Percentiles rank a stretch among this genome's conserved stretches.
These are phyloP conservation scores for Orientallactaga sibirica DNA, from an alignment of 2,797 vertebrate species.

Conservation along the genomic window DNA sequence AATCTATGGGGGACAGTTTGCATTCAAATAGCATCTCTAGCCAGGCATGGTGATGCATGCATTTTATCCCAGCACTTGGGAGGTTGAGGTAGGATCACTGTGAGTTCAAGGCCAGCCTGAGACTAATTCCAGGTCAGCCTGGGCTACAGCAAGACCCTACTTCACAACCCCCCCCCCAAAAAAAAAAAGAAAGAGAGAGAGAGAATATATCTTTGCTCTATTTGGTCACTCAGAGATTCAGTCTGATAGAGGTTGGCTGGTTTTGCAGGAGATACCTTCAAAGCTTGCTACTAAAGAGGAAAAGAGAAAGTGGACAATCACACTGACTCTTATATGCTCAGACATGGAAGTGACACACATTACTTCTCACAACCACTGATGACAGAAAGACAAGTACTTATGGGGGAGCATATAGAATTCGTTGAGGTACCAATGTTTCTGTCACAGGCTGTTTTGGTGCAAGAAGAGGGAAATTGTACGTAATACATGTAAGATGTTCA, in stretches of 20 bases:
- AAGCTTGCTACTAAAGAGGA: not conserved
- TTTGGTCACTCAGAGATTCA: not conserved
- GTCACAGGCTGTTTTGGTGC: not conserved
- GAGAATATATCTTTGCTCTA: not conserved
- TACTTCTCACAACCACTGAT: not conserved
- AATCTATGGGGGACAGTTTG: not conserved
- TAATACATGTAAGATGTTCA: not conserved
- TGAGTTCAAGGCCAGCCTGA: too few relatives aligned
- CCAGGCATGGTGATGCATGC: too few relatives aligned
- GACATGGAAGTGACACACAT: not conserved
- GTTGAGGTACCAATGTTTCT: not conserved
- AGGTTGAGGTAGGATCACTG: too few relatives aligned
- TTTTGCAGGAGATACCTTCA: not conserved
- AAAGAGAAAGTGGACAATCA: not conserved
- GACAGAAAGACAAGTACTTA: not conserved
- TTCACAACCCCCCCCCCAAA: too few relatives aligned
- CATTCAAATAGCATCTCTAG: not conserved
- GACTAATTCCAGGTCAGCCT: too few relatives aligned
- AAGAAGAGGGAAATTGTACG: not conserved
- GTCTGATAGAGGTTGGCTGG: not conserved
- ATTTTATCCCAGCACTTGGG: too few relatives aligned
- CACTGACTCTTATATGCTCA: not conserved
- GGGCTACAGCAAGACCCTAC: too few relatives aligned
- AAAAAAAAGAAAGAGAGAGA: too few relatives aligned
- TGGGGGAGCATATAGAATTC: rapidly evolving